Conservation (phyloP, 2,113 vertebrate species). For the Tychaedon coryphoeus region DNA sequence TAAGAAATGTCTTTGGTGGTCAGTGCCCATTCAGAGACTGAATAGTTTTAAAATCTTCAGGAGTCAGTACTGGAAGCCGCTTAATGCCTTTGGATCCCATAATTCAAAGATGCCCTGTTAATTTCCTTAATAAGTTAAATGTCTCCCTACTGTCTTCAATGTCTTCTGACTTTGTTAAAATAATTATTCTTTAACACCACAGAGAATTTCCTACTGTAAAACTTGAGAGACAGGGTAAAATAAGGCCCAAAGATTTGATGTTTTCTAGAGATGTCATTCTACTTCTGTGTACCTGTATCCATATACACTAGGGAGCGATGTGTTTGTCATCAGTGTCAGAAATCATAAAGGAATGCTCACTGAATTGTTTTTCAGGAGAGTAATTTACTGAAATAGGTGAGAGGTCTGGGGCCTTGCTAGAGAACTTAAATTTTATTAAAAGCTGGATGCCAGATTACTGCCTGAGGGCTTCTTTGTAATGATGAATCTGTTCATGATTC, state of each 20-base stretch:
- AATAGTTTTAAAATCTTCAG: neutral
- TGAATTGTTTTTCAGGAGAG: neutral
- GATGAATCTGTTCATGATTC: neutral
- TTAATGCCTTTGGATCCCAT: neutral
- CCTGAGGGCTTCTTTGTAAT: neutral
- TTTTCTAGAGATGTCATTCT: neutral
- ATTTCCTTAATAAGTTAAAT: neutral
- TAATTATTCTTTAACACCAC: neutral
- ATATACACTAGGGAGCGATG: neutral
- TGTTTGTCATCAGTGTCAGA: neutral
- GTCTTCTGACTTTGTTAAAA: neutral
- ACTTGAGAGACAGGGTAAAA: neutral
- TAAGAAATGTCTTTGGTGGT: neutral
- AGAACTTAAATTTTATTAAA: neutral
- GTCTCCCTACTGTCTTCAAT: neutral
- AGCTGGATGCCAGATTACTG: neutral
- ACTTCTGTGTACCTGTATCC: accelerated
- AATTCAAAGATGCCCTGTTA: neutral
- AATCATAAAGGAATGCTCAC: neutral
- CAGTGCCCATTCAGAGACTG: neutral
- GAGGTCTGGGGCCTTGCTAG: neutral
- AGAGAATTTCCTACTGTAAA: neutral
- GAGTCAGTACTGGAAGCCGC: neutral
- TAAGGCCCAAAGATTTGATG: accelerated
- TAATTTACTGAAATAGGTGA: neutral